Conservation (phyloP, 1,140 invertebrate genomes). For the Bursaphelenchus mucronatus region DNA sequence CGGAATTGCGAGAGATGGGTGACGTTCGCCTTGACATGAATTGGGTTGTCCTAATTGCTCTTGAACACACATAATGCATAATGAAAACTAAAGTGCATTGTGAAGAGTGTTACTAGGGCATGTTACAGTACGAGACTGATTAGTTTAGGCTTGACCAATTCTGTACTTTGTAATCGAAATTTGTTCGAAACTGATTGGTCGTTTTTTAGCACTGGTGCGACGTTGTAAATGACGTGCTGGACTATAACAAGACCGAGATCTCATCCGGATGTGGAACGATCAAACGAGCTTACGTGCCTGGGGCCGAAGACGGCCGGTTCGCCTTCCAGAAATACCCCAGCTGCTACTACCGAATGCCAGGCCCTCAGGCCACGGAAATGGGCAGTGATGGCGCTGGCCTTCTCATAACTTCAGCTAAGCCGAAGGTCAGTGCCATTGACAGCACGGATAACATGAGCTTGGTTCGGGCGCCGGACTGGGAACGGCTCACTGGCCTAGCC, state of each 20-base stretch:
- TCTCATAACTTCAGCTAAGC: neutral
- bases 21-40: no score
- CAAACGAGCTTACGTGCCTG: neutral
- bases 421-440: neutral
- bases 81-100: no score
- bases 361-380: neutral
- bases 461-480: slow-evolving; percentile 5
- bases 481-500: neutral
- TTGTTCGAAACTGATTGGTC: neutral
- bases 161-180: neutral
- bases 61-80: no score
- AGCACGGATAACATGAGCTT: neutral
- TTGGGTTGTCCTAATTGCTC: no score
- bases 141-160: neutral
- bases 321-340: slow-evolving; percentile 3
- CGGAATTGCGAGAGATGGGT: no score
- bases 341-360: slow-evolving; percentile 11
- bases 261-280: neutral
- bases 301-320: slow-evolving; percentile 18
- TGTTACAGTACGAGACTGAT: neutral
- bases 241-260: neutral
- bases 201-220: slow-evolving; percentile 11
- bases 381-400: neutral
- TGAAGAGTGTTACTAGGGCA: neutral
- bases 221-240: slow-evolving; percentile 1